A percentile compares a stretch with the other conserved stretches of the same genome.
These are phyloP conservation scores for Sitophilus oryzae DNA, from an alignment of 1,140 invertebrate genomes.

Conservation along the genomic window DNA sequence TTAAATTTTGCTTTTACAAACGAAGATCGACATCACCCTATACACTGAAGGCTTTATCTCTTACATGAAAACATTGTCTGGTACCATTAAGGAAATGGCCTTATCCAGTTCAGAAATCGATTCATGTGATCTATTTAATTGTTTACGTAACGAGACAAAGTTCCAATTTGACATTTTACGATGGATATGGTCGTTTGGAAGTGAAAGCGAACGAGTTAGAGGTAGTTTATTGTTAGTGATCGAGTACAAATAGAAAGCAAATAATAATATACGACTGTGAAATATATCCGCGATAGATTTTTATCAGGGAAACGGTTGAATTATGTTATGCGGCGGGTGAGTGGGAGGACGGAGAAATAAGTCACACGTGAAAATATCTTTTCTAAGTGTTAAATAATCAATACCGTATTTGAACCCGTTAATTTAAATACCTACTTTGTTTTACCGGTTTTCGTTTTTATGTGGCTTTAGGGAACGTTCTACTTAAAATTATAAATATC, in stretches of 20 bases:
- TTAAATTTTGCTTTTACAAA: no score
- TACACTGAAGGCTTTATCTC: no score
- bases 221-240: slow-evolving; percentile 21
- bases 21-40: no score
- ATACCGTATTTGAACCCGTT: no score
- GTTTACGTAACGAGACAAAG: slow-evolving; percentile 13
- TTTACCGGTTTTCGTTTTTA: no score
- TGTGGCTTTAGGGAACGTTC: no score
- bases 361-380: no score
- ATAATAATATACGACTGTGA: slow-evolving; percentile 12
- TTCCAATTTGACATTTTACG: slow-evolving; percentile 18
- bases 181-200: slow-evolving; percentile 21
- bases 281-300: slow-evolving; percentile 14
- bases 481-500: no score
- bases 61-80: no score
- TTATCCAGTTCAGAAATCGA: background rate
- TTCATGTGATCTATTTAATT: slow-evolving; percentile 3
- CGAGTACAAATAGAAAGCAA: slow-evolving; percentile 22
- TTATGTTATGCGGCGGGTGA: background rate
- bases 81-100: slow-evolving; percentile 1
- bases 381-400: no score
- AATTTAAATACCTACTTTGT: no score
- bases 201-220: slow-evolving; percentile 24
- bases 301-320: background rate
- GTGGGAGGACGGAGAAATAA: background rate